Evolutionary conservation across 2,888 invertebrate genomes (phyloP).

Genomic region (Auanema freiburgensis): DNA sequence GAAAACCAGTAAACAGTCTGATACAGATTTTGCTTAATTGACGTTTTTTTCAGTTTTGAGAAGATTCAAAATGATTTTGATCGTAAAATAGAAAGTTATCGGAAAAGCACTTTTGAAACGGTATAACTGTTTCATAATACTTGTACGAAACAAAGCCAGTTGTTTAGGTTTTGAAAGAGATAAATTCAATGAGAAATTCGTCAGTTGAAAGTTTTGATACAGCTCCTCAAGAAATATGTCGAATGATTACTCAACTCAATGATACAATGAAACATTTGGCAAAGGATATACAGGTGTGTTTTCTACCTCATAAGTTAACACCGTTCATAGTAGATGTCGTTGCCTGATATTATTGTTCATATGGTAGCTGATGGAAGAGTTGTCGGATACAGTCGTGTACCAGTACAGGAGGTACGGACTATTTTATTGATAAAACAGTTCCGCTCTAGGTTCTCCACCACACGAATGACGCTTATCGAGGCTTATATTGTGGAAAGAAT

Average conservation of each 20-base stretch:
- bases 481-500: conserved; percentile 36
- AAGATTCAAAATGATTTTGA: neutral
- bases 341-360: conserved; percentile 51
- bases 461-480: conserved; percentile 25
- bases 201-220: conserved; percentile 9
- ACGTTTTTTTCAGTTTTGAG: neutral
- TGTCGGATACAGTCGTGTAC: conserved; percentile 34
- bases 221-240: conserved; percentile 18
- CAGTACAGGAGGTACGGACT: neutral
- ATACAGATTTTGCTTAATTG: neutral
- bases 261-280: conserved; percentile 10
- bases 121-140: no score
- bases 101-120: no score
- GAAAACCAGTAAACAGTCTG: neutral
- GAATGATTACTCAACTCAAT: conserved; percentile 19
- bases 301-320: no score
- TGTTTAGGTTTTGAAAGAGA: conserved; percentile 17
- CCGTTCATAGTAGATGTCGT: conserved; percentile 26
- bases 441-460: conserved; percentile 29
- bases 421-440: neutral
- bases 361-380: conserved; percentile 49
- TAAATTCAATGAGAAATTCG: conserved; percentile 22
- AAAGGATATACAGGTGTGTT: conserved; percentile 16
- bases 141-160: no score
- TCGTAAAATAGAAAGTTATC: neutral